Conservation (phyloP, 1,140 invertebrate species). For the Diorhabda elongata region DNA sequence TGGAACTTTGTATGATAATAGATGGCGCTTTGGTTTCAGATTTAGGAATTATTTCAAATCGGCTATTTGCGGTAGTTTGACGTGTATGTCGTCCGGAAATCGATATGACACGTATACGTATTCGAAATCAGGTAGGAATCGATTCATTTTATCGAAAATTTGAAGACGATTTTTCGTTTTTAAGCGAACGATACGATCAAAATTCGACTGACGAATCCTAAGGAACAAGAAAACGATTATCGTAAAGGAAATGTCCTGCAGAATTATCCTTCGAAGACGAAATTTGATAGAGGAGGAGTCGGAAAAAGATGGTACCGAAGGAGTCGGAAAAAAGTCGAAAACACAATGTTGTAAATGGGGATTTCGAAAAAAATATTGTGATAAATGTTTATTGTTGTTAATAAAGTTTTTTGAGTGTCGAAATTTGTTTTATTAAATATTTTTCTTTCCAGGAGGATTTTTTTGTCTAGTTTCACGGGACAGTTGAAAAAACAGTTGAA, state of each 20-base stretch:
- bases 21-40: conserved; percentile 24
- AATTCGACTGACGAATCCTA: conserved; percentile 5
- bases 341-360: too few species aligned
- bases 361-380: too few species aligned
- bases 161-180: neutral
- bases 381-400: too few species aligned
- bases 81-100: conserved; percentile 15
- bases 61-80: conserved; percentile 36
- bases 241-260: conserved; percentile 5
- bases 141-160: neutral
- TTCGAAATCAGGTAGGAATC: conserved; percentile 28
- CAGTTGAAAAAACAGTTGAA: too few species aligned
- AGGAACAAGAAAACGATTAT: conserved; percentile 4
- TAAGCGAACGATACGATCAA: conserved; percentile 5
- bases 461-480: too few species aligned
- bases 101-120: conserved; percentile 16
- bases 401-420: too few species aligned
- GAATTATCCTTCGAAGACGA: neutral
- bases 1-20: too few species aligned
- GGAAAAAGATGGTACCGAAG: too few species aligned
- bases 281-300: too few species aligned
- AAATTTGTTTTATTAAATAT: too few species aligned
- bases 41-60: conserved; percentile 41
- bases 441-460: too few species aligned
- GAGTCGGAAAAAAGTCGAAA: too few species aligned